Base-by-base conservation (phyloP, 2,888 invertebrate genomes). In the Fragum fragum region DNA sequence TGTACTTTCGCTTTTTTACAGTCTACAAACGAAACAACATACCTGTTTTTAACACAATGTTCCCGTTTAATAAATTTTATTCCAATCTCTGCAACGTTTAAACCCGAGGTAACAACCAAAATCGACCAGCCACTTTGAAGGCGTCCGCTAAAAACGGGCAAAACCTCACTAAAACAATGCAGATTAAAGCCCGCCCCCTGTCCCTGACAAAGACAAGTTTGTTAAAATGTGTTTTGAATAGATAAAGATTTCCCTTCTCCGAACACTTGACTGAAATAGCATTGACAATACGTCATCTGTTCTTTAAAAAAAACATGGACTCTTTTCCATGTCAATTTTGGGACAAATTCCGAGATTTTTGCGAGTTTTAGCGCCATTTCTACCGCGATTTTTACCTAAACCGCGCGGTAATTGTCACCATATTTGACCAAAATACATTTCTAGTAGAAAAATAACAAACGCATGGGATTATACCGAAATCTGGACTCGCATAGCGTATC, bases 171-270 rank as follows among this genome's bases (percentile, higher is more conserved):
- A 68, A 68, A 39, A 28, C 47, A 69, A 69, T 16, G 32, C 26
- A 7, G 23, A 71, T 55, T 57, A 16, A 16, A 53, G 21, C 53
- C n/a, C 53, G 14, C 52, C 57, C 53, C 14, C 42, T 29, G n/a
- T 63, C 18, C 26, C 57, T 23, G 3, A 57, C 57, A 57, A 57
- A 39, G 39, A 18, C n/a, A 14, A 73, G 69, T 76, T 72, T 59
- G 42, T 66, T 21, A 82, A 14, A 78, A 76, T 61, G 82, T 82
- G 82, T 78, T 82, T 82, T 76, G 47, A 69, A 55, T n/a, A 79
- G 82, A 82, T 82, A 79, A 82, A 73, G 69, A 76, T 73, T 78
- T 75, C 76, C 59, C 73, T 74, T 82, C 78, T 75, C 73, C 21
- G 82, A 82, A 82, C 82, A 82, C 82, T 82, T 82, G 79, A 82